A percentile compares a stretch with the other conserved stretches of the same genome.
Evolutionary conservation across 2,113 vertebrate species (phyloP).

Genomic region (Petrocephalus microphthalmus): DNA sequence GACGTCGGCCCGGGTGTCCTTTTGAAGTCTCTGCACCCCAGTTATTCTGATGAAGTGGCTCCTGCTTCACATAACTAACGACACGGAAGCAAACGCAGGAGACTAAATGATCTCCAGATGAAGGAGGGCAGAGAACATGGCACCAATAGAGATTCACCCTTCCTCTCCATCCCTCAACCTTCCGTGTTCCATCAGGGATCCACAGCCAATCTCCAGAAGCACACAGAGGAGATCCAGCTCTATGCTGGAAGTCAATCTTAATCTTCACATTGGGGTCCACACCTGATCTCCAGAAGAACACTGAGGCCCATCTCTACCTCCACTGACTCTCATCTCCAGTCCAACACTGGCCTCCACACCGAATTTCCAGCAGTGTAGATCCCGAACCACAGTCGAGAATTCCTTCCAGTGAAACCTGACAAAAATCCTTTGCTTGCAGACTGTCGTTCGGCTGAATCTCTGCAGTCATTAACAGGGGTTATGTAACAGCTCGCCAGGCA

Average conservation of each 20-base stretch:
- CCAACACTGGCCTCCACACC: not conserved
- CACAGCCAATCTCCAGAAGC: not conserved
- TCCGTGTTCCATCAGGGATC: not conserved
- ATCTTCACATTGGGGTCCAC: not conserved
- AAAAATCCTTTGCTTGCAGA: not conserved
- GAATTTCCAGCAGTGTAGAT: not conserved
- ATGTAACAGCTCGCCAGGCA: constrained; percentile 46
- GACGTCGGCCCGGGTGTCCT: not conserved
- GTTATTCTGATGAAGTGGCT: not conserved
- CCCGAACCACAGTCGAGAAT: not conserved
- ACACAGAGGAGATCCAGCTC: not conserved
- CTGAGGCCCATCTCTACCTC: not conserved
- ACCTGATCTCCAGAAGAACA: not conserved
- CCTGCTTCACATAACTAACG: not conserved
- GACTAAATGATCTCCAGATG: not conserved
- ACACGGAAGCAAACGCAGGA: not conserved
- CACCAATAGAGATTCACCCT: not conserved
- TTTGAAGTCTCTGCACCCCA: not conserved
- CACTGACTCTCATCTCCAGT: not conserved
- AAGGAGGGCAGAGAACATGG: not conserved
- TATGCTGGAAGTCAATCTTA: not conserved
- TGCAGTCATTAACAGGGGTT: constrained; percentile 42
- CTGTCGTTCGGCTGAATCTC: not conserved
- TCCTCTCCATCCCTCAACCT: not conserved
- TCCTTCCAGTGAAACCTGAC: not conserved